Evolutionary conservation across 2,888 invertebrate genomes (phyloP), one percentile per base, ranked within the genome.

Genomic region (Melikaiella ostensackeni): DNA sequence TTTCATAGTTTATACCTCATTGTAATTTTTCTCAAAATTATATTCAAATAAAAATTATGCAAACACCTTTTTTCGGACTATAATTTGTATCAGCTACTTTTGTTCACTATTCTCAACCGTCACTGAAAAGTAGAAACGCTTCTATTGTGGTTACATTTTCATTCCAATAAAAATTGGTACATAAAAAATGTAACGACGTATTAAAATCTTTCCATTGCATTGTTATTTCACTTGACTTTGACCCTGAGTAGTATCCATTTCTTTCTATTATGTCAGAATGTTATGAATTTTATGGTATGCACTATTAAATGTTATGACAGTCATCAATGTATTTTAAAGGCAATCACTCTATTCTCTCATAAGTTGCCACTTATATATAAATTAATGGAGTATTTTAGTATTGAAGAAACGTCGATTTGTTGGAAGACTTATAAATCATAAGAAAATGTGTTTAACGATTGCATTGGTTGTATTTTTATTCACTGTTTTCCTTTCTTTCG

Each of bases 261-360:
- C 42, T 66, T 46, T 64, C 42, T 19, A 27, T 66, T 46, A 66
- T 66, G 66, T 66, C 66, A 46, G 66, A 46, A 61, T 30, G 46
- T 66, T 66, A 46, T 66, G 21, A 27, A 42, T 27, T 66, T 66
- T 66, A 66, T 66, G 66, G 66, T 46, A 35, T 24, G 64, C 27
- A 66, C 66, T 66, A 66, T 66, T 66, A 66, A 66, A 66, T 66
- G 66, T 66, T 66, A 66, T 42, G 42, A 46, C 46, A 66, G 46
- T 42, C 66, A 66, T 66, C 66, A 66, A 66, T 66, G 42, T 46
- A 66, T 66, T 66, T 66, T 66, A 66, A 46, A 66, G 66, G 46
- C 66, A 66, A 66, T 66, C 66, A 66, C 46, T 66, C 42, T 66
- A 46, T 66, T 66, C 42, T 66, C 66, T 66, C 66, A 66, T 66